Evolutionary conservation across 2,797 vertebrate species (phyloP).

Genomic region (Hirundo rustica): DNA sequence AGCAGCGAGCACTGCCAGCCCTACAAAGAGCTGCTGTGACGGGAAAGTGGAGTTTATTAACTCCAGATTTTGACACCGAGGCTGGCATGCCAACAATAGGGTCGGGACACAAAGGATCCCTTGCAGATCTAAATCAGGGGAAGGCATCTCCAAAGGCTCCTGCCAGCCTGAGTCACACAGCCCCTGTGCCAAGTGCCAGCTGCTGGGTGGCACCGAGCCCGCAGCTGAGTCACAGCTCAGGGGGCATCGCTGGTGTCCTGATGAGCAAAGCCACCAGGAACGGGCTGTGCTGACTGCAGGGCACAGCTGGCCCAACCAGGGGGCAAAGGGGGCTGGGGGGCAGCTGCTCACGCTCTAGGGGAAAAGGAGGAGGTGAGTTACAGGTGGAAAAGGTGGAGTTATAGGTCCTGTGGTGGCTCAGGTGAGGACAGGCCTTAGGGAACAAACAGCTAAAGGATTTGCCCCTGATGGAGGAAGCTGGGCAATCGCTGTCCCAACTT

Average conservation of each 20-base stretch:
- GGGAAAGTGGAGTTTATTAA: constrained; percentile 62
- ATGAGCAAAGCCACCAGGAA: background rate
- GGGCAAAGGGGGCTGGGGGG: background rate
- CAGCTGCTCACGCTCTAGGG: background rate
- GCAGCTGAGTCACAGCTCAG: background rate
- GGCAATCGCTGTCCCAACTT: background rate
- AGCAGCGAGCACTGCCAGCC: background rate
- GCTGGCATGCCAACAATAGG: constrained; percentile 40
- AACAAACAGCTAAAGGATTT: background rate
- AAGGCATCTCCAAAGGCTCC: constrained; percentile 61
- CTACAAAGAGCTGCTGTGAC: background rate
- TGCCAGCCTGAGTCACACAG: constrained; percentile 64
- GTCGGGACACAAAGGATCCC: constrained; percentile 30
- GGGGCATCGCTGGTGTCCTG: background rate
- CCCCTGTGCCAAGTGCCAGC: constrained; percentile 48
- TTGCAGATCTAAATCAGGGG: constrained; percentile 64
- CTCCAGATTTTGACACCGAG: constrained; percentile 61
- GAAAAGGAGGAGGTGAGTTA: background rate
- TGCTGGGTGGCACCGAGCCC: background rate
- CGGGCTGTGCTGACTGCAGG: background rate
- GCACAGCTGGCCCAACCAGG: background rate
- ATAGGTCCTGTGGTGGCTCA: background rate
- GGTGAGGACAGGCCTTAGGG: background rate
- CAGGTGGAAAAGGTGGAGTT: background rate
- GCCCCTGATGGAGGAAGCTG: background rate